Evolutionary conservation across 2,888 invertebrate species (phyloP).

Genomic region (Mythimna albipuncta): DNA sequence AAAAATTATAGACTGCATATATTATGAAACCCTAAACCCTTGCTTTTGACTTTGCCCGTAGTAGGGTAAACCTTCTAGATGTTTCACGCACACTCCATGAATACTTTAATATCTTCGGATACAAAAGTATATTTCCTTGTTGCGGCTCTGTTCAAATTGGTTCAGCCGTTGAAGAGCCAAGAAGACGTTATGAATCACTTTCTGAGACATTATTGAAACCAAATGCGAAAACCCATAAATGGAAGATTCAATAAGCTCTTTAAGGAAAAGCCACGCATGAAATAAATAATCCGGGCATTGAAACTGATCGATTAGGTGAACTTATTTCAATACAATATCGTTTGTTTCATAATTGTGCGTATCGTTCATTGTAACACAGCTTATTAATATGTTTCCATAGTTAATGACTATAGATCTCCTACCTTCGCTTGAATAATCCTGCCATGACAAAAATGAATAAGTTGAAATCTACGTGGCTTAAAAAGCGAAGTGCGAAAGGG

Average conservation of each 20-base stretch:
- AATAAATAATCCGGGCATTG: constrained; percentile 22
- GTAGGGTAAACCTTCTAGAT: background rate
- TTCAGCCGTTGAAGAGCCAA: background rate
- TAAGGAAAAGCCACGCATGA: constrained; percentile 31
- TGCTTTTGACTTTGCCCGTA: background rate
- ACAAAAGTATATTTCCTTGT: background rate
- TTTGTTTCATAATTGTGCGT: constrained; percentile 18
- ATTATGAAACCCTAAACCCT: background rate
- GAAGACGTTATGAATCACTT: background rate
- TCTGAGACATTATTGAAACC: constrained; percentile 36
- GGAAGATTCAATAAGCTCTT: constrained; percentile 45
- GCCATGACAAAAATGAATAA: background rate
- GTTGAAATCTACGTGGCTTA: too few relatives aligned
- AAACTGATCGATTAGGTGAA: constrained; percentile 9
- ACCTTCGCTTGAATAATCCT: background rate
- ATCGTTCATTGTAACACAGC: constrained; percentile 4
- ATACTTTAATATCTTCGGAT: background rate
- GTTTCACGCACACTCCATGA: background rate
- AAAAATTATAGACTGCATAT: background rate
- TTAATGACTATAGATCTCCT: background rate
- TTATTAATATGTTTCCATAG: background rate
- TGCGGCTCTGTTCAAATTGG: background rate
- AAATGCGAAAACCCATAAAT: constrained; percentile 18
- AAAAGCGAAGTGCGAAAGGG: too few relatives aligned
- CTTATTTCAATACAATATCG: constrained; percentile 54